phyloP scores from a whole-genome alignment of 2,113 vertebrate species.

The Aegotheles bennettii region DNA sequence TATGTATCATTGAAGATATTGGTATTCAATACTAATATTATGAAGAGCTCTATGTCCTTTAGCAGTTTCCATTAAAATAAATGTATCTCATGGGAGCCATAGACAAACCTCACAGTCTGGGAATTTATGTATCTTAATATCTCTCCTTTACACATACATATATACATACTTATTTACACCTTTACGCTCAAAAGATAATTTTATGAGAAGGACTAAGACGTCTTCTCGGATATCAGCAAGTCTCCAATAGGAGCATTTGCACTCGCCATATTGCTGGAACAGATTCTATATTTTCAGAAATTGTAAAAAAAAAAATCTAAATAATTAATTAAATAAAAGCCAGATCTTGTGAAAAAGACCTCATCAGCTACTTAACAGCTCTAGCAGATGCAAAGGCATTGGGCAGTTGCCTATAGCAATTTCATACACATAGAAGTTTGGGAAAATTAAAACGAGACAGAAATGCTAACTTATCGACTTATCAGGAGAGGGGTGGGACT shows the following conservation, averaged over 20 bases:
- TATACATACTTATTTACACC: background rate
- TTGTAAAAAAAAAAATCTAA: background rate
- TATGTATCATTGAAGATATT: conserved; percentile 26
- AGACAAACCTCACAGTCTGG: background rate
- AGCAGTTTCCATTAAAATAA: conserved; percentile 37
- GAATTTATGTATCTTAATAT: background rate
- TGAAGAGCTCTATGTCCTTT: background rate
- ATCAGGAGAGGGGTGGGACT: background rate
- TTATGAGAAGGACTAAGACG: background rate
- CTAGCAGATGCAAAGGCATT: conserved; percentile 53
- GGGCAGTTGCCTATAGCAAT: conserved; percentile 51
- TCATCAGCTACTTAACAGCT: conserved; percentile 55
- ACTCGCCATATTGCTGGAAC: conserved; percentile 51
- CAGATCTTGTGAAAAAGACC: conserved; percentile 57
- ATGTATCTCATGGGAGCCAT: background rate
- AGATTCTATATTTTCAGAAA: conserved; percentile 50
- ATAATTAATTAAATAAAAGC: conserved; percentile 40
- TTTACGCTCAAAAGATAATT: background rate
- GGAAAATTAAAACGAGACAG: conserved; percentile 31
- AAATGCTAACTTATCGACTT: conserved; percentile 18
- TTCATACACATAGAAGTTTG: conserved; percentile 28
- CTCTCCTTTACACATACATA: background rate
- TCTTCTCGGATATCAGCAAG: background rate
- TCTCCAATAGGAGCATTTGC: conserved; percentile 34
- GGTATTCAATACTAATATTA: conserved; percentile 34